Evolutionary conservation across 2,888 invertebrate genomes (phyloP), one percentile per base, ranked within the genome.

Genomic region (Brachypalpus laphriformis): DNA sequence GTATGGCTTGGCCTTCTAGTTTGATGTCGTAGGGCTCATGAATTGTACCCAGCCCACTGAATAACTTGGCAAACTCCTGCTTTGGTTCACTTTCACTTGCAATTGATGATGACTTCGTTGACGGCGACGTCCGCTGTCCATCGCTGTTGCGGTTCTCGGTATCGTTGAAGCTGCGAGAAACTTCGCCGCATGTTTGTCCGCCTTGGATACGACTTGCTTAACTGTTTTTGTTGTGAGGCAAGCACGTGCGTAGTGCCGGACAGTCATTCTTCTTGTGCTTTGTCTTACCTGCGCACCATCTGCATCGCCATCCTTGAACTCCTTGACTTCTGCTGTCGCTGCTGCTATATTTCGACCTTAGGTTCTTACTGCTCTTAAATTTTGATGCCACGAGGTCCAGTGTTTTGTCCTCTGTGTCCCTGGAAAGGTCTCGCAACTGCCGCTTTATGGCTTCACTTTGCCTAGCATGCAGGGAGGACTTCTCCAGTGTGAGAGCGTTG

Each of bases 1-100:
- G n/a, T n/a, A n/a, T n/a, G n/a, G n/a, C n/a, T n/a, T n/a, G n/a
- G n/a, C n/a, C n/a, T n/a, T n/a, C n/a, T 45, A 70, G 14, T 16
- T 70, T 20, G 0, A 47, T 47, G 14, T 70, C n/a, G 9, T 47
- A 54, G 28, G 54, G 42, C 28, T 68, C 42, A 11, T 66, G 3
- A 16, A 54, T 66, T 66, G 40, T 40, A 11, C 40, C 51, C 5
- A 66, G 14, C 31, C 20, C 42, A 6, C 18, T 45, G 68, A 56
- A 70, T 7, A 56, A 45, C 0, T 42, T 56, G 3, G 31, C 31
- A 11, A 45, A 31, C 25, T 57, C 56, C 7, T 42, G 31, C 8
- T 45, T 57, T 2, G 45, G 56, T 20, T 18, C 1, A 56, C 31
- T 5, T 70, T 45, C 31, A 25, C 49, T 59, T 71, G 49, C 25